Percentiles rank a stretch among this genome's conserved stretches.
phyloP scores from a whole-genome alignment of 2,888 invertebrate species.

The Drosophila seclusa region DNA sequence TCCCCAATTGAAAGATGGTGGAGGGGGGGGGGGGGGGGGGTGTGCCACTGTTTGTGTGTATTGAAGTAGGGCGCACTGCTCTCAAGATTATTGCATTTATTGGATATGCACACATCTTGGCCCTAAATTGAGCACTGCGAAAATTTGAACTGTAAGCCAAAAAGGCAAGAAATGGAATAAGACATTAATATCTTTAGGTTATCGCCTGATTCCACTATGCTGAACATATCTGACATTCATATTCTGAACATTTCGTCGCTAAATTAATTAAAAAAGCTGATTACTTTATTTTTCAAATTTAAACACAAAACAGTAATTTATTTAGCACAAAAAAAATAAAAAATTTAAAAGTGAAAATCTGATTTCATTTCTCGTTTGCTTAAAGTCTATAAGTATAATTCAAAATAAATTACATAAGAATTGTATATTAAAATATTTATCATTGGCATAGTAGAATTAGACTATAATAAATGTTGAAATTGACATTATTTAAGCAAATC shows the following conservation, averaged over 20 bases:
- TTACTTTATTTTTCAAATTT: not conserved
- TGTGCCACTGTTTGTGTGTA: conserved; percentile 16
- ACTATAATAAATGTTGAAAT: not conserved
- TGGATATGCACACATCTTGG: conserved; percentile 2
- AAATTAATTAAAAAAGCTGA: not conserved
- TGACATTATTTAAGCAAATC: not conserved
- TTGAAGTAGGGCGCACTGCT: conserved; percentile 29
- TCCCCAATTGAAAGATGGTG: not conserved
- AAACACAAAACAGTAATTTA: not conserved
- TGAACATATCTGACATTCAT: not conserved
- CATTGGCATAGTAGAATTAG: not conserved
- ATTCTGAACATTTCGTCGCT: not conserved
- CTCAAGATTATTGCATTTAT: conserved; percentile 35
- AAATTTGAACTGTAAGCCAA: not conserved
- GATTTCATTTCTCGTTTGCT: not conserved
- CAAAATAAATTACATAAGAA: not conserved
- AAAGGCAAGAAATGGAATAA: not conserved
- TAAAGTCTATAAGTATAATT: not conserved
- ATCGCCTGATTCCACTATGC: not conserved
- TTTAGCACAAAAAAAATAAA: not conserved
- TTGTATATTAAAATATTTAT: not conserved
- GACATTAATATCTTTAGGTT: not conserved
- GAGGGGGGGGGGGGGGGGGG: not conserved
- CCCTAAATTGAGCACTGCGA: not conserved
- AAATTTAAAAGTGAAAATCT: not conserved